Conservation (phyloP, 2,113 vertebrate species). For the Hiodon tergisus region DNA sequence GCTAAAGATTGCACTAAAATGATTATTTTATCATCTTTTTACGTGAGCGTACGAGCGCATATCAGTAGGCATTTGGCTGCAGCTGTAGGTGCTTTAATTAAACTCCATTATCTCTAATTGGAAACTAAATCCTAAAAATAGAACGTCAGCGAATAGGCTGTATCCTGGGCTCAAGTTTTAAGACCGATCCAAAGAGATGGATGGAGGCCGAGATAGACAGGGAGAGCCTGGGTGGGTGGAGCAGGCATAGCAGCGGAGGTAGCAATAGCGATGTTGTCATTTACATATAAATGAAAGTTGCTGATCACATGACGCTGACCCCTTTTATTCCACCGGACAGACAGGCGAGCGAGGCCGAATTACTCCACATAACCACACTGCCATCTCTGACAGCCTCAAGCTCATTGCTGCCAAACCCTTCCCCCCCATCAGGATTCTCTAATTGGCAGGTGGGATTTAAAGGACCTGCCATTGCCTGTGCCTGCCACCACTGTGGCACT, state of each 20-base stretch:
- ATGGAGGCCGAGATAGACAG: slow-evolving; percentile 21
- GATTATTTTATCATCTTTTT: no score
- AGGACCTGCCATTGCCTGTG: slow-evolving; percentile 59
- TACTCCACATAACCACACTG: slow-evolving; percentile 76
- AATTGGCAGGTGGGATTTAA: slow-evolving; percentile 70
- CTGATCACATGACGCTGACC: slow-evolving; percentile 73
- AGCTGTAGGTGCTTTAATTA: no score
- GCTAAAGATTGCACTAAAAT: no score
- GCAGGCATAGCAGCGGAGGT: slow-evolving; percentile 30
- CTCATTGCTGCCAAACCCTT: slow-evolving; percentile 48
- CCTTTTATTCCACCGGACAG: slow-evolving; percentile 71
- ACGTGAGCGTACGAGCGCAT: no score
- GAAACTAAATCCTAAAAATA: no score
- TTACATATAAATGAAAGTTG: slow-evolving; percentile 83
- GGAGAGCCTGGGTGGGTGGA: slow-evolving; percentile 23
- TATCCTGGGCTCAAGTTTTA: background rate
- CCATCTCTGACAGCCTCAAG: slow-evolving; percentile 68
- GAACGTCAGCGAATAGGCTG: no score
- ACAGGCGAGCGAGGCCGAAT: slow-evolving; percentile 68
- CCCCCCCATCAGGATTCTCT: slow-evolving; percentile 58
- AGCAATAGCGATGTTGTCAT: slow-evolving; percentile 61
- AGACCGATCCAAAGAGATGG: slow-evolving; percentile 15
- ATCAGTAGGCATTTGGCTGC: no score
- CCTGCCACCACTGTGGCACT: slow-evolving; percentile 50
- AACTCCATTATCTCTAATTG: no score